Evolutionary conservation across 2,113 vertebrate species (phyloP), one percentile per base, ranked within the genome.

Genomic region (Ascaphus truei): DNA sequence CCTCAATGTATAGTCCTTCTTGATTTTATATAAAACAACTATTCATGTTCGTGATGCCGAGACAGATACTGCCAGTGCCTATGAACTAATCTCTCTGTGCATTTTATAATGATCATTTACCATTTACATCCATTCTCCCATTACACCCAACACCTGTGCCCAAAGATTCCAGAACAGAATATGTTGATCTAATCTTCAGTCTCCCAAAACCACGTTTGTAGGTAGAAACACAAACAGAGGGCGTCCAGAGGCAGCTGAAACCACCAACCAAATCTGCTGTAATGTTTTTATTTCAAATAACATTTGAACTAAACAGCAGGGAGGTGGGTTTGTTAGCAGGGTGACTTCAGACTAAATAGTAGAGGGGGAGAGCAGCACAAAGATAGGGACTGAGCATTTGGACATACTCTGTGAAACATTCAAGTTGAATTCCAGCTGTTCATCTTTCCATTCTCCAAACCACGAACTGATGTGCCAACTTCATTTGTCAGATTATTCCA

Each of bases 401-500:
- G 67, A 69, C 26, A 29, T 41, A 41, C 31, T 61, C 34, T 36
- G 61, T 50, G 30, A 51, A 63, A 33, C 29, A 23, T 34, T 61
- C 13, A 48, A 69, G 47, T 69, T 61, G 47, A 69, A 69, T 61
- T 69, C 67, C 67, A 69, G 67, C 57, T 69, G 67, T 69, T 39
- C 67, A 60, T 69, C 56, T 69, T 61, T 69, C 67, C 57, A 61
- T 69, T 69, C 43, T 60, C 67, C 67, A 69, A 69, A 69, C 67
- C 67, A 41, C 67, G 61, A 36, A 25, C 37, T 69, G 67, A 69
- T 69, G 55, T 60, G 67, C 67, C 67, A 69, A 61, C 67, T 69
- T 69, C 67, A 69, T 69, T 51, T 69, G 67, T 69, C 67, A 69
- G 67, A 69, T 69, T 69, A 69, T 69, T 34, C 67, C 67, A 69